phyloP scores from a whole-genome alignment of 1,140 invertebrate genomes.

The Heliconius melpomene region DNA sequence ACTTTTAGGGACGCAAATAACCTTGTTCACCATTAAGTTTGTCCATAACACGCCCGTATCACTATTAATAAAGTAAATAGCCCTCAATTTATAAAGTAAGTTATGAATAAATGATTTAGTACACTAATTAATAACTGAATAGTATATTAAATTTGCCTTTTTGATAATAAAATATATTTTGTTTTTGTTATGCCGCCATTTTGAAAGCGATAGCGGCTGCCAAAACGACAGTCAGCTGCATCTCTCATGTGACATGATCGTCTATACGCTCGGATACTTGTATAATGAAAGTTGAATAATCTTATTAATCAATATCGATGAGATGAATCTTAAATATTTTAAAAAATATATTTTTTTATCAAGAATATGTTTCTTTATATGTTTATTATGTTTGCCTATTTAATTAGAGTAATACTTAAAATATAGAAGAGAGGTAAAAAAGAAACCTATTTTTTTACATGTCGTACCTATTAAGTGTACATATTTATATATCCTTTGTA shows the following conservation, averaged over 20 bases:
- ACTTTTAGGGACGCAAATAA: conserved; percentile 24
- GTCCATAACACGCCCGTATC: neutral
- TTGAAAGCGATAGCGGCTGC: conserved; percentile 36
- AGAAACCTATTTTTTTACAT: too few relatives aligned
- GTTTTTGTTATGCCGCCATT: conserved; percentile 54
- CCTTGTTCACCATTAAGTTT: conserved; percentile 16
- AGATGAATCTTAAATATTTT: too few relatives aligned
- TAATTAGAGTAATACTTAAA: too few relatives aligned
- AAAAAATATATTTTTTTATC: too few relatives aligned
- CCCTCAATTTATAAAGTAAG: neutral
- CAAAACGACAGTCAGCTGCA: conserved; percentile 24
- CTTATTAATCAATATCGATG: too few relatives aligned
- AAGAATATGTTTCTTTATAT: too few relatives aligned
- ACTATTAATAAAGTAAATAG: neutral
- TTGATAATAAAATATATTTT: conserved; percentile 16
- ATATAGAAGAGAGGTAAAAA: too few relatives aligned
- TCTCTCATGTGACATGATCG: neutral
- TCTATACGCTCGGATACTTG: neutral
- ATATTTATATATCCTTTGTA: too few relatives aligned
- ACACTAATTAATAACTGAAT: neutral
- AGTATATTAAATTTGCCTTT: neutral
- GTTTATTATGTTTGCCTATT: too few relatives aligned
- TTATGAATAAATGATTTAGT: neutral
- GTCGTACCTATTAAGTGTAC: too few relatives aligned
- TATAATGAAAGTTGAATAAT: neutral